Evolutionary conservation across 2,888 invertebrate species (phyloP).

Genomic region (Drosophila ustulata): DNA sequence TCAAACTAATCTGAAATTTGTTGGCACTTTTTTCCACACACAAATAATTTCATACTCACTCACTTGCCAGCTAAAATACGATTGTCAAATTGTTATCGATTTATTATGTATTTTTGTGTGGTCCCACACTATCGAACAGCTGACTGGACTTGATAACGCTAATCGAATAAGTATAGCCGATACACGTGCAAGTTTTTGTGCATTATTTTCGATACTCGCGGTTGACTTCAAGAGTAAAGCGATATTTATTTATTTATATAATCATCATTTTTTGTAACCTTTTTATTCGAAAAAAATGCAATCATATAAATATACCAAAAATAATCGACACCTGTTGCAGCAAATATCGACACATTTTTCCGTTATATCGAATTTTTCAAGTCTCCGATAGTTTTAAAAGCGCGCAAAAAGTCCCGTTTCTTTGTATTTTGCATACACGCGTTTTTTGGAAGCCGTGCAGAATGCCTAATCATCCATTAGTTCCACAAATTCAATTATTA

Average conservation of each 20-base stretch:
- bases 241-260: background rate
- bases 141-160: slow-evolving; percentile 17
- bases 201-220: background rate
- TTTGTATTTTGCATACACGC: background rate
- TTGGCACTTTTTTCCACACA: slow-evolving; percentile 26
- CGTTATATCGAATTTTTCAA: background rate
- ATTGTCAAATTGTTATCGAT: slow-evolving; percentile 41
- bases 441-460: background rate
- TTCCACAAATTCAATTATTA: background rate
- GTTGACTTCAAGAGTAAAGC: background rate
- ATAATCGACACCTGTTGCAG: background rate
- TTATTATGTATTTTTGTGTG: slow-evolving; percentile 36
- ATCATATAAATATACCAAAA: background rate
- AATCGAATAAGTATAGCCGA: background rate
- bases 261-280: background rate
- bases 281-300: no score
- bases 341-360: background rate
- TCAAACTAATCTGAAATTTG: slow-evolving; percentile 34
- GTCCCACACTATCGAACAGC: slow-evolving; percentile 34
- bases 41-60: slow-evolving; percentile 36
- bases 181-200: background rate
- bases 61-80: slow-evolving; percentile 38
- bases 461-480: background rate
- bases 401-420: background rate
- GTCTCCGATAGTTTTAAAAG: background rate